A percentile compares a stretch with the other conserved stretches of the same genome.
Evolutionary conservation across 2,113 vertebrate species (phyloP).

Genomic region (Megaceryle maxima): DNA sequence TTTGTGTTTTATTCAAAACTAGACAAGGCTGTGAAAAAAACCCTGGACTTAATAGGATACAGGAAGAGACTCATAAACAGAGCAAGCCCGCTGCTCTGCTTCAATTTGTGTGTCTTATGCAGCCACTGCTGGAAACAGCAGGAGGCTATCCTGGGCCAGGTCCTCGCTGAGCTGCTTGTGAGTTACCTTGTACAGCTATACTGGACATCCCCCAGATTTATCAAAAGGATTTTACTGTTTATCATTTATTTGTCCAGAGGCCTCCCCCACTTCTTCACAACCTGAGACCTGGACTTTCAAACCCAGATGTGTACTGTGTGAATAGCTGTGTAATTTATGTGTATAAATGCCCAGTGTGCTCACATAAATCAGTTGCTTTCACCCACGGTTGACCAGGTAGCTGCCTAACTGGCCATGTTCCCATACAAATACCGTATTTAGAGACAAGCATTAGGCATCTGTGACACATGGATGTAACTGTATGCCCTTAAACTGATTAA

Average conservation of each 20-base stretch:
- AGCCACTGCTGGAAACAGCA: neutral
- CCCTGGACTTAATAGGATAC: neutral
- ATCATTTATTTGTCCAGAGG: neutral
- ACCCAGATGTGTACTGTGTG: neutral
- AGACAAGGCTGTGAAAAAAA: neutral
- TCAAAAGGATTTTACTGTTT: neutral
- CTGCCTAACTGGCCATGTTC: neutral
- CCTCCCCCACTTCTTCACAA: neutral
- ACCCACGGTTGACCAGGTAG: neutral
- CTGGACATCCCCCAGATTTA: neutral
- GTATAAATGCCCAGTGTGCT: neutral
- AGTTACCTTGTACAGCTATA: neutral
- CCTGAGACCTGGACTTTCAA: neutral
- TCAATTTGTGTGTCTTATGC: neutral
- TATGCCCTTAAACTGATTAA: slow-evolving; percentile 1
- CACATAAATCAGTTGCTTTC: slow-evolving; percentile 22
- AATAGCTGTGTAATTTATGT: neutral
- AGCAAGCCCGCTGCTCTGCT: neutral
- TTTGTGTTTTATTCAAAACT: slow-evolving; percentile 31
- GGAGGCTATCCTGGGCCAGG: neutral
- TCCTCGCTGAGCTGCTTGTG: neutral
- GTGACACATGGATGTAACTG: neutral
- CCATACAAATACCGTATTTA: neutral
- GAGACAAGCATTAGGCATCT: neutral
- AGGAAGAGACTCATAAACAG: neutral